These are phyloP conservation scores for Lanius ludovicianus DNA, from an alignment of 2,113 vertebrate species.

Conservation along the genomic window DNA sequence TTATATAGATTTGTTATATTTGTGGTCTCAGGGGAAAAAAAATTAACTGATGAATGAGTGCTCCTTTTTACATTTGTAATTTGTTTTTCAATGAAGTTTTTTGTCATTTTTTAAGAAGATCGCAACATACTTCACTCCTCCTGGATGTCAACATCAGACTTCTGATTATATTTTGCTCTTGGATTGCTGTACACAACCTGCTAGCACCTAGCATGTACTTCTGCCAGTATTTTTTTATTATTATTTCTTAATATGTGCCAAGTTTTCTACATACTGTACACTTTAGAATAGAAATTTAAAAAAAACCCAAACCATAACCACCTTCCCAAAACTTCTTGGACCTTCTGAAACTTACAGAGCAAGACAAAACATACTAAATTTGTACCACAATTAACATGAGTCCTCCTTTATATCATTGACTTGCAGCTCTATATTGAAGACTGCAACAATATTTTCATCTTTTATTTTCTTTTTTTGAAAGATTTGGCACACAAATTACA, in stretches of 20 bases:
- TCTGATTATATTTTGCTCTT: conserved; percentile 30
- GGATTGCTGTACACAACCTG: not conserved
- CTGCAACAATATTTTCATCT: not conserved
- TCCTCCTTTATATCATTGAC: not conserved
- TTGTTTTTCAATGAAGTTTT: conserved; percentile 37
- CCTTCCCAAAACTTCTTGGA: not conserved
- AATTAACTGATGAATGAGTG: not conserved
- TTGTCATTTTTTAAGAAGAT: not conserved
- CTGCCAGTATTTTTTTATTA: not conserved
- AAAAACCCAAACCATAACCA: not conserved
- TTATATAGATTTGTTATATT: not conserved
- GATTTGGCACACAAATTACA: not conserved
- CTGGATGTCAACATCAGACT: not conserved
- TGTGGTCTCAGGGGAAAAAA: not conserved
- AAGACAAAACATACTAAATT: not conserved
- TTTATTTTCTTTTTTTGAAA: not conserved
- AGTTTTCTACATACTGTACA: conserved; percentile 17
- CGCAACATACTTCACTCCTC: not conserved
- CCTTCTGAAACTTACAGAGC: not conserved
- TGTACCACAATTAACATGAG: not conserved
- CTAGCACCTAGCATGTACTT: conserved; percentile 23
- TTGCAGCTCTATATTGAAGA: not conserved
- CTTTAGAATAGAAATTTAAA: not conserved
- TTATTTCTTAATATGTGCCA: not conserved
- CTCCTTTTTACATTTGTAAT: not conserved